phyloP scores from a whole-genome alignment of 2,113 vertebrate species.

The Bubo scandiacus region DNA sequence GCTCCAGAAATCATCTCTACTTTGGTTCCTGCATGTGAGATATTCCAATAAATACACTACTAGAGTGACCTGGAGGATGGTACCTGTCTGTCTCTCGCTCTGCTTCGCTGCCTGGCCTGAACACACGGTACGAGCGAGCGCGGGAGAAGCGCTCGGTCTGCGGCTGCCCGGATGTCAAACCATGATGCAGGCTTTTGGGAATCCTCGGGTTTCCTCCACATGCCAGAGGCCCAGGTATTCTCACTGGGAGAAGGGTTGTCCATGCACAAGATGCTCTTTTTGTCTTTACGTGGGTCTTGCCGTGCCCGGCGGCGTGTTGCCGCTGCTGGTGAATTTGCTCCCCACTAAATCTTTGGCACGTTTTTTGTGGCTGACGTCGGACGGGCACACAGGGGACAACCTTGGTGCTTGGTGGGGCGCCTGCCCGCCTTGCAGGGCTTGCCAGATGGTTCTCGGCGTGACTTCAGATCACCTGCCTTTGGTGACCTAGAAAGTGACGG shows the following conservation, averaged over 20 bases:
- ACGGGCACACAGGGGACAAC: rapidly evolving
- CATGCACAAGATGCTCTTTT: neutral
- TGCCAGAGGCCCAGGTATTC: neutral
- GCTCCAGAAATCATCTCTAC: slow-evolving; percentile 77
- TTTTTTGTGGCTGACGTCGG: neutral
- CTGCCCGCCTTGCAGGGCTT: neutral
- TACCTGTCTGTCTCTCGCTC: neutral
- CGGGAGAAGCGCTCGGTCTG: neutral
- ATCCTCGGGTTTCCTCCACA: rapidly evolving
- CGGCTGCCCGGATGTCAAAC: neutral
- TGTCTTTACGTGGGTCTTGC: neutral
- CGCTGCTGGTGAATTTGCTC: rapidly evolving
- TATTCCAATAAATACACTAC: slow-evolving; percentile 84
- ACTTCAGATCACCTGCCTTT: neutral
- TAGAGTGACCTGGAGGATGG: slow-evolving; percentile 60
- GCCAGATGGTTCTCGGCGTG: neutral
- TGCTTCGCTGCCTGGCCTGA: neutral
- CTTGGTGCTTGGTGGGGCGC: neutral
- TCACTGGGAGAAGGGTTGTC: neutral
- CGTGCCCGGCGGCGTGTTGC: rapidly evolving
- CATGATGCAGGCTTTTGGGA: neutral
- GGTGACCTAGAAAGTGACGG: neutral
- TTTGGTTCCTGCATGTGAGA: slow-evolving; percentile 90
- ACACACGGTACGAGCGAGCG: neutral
- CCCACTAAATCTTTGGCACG: neutral